Base-by-base conservation (phyloP, 2,113 vertebrate species). In the Vicugna pacos region DNA sequence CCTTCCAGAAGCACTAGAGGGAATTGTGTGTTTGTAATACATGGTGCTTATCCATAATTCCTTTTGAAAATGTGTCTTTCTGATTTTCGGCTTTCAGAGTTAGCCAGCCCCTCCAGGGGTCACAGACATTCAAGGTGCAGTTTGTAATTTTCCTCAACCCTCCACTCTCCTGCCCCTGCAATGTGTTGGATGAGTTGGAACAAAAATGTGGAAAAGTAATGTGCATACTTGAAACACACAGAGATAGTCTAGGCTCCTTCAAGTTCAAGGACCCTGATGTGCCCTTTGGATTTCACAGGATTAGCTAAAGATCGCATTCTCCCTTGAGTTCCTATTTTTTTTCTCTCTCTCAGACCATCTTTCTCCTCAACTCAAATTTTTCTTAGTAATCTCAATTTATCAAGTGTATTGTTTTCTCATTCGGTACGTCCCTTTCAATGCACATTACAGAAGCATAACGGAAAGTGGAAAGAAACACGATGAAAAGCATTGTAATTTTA, bases 21-120 rank as follows among this genome's bases (percentile, higher is more conserved):
- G 97, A 87, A 86, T 60, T 75, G 56, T 79, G 38, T 11, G 9
- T 72, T 67, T 84, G 86, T 89, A 73, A 89, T 73, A 79, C 87
- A 92, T 17, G 32, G 30, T 30, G 13, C 69, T 92, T 75, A 87
- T 64, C 60, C 24, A 62, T 62, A 70, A 84, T 93, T 95, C 80
- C 32, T 95, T 92, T 92, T 38, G 79, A 92, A 95, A 95, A 83
- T 72, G n/a, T 48, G 38, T 92, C 87, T 80, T 75, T 89, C 70
- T 92, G 38, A 65, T 70, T 79, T 90, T 42, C 38, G 72, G 46
- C 83, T 96, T 93, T 84, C 67, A 91, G 35, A 42, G 11, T 28
- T 35, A 69, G 77, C 75, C 85, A 94, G 46, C 12, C 54, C 11
- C 26, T 58, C 8, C 24, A 17, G 46, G 26, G 30, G 6, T 54